A percentile compares a stretch with the other conserved stretches of the same genome.
Evolutionary conservation across 2,888 invertebrate genomes (phyloP).

Genomic region (Ophioninae sp.): DNA sequence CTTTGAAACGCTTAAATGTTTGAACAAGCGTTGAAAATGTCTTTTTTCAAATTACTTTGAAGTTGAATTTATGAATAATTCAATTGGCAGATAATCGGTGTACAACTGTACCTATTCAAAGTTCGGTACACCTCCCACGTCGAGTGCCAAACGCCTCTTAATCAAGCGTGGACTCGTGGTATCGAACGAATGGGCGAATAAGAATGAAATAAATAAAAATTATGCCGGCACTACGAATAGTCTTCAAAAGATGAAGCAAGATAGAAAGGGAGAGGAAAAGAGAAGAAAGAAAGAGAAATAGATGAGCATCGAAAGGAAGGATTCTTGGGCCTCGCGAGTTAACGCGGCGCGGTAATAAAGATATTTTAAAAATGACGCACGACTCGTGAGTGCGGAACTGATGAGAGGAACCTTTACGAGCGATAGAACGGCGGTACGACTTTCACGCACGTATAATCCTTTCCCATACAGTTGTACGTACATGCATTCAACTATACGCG

Average conservation of each 20-base stretch:
- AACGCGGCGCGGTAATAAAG: conserved; percentile 52
- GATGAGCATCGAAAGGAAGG: conserved; percentile 19
- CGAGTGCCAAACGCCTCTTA: neutral
- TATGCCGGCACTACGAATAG: conserved; percentile 15
- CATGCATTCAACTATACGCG: too few relatives aligned
- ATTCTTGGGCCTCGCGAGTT: conserved; percentile 32
- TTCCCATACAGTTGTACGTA: neutral
- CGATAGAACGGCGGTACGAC: conserved; percentile 39
- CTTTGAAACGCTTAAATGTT: too few relatives aligned
- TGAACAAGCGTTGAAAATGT: too few relatives aligned
- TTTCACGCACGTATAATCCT: conserved; percentile 37
- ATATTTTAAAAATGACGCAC: conserved; percentile 57
- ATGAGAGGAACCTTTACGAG: conserved; percentile 51
- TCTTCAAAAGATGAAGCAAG: neutral
- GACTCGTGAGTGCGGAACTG: conserved; percentile 41
- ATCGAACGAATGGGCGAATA: neutral
- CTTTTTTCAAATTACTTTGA: neutral
- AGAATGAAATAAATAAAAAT: conserved; percentile 5
- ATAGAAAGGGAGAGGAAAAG: conserved; percentile 9
- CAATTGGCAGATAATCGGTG: neutral
- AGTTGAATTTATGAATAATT: too few relatives aligned
- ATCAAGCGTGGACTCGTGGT: conserved; percentile 30
- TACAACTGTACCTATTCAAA: neutral
- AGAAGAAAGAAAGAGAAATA: conserved; percentile 12
- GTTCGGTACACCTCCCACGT: neutral